phyloP scores from a whole-genome alignment of 2,113 vertebrate species.

The Callorhinus ursinus region DNA sequence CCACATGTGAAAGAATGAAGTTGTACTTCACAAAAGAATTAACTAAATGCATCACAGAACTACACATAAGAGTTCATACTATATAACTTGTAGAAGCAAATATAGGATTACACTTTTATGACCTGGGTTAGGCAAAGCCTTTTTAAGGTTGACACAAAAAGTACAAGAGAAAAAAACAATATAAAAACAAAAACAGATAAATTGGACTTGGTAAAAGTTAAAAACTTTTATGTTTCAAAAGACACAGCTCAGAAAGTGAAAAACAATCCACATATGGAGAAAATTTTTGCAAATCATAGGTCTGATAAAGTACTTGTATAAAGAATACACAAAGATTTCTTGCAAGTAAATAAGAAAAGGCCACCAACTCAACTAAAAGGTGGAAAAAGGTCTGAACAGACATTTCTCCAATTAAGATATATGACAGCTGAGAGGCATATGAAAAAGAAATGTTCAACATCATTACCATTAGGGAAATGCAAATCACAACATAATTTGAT shows the following conservation, averaged over 20 bases:
- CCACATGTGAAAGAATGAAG: not conserved
- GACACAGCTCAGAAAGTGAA: not conserved
- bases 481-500: not conserved
- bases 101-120: not conserved
- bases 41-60: not conserved
- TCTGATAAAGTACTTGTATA: not conserved
- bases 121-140: not conserved
- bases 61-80: not conserved
- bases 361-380: not conserved
- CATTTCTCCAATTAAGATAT: not conserved
- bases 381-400: not conserved
- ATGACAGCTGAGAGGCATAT: not conserved
- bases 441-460: not conserved
- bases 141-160: not conserved
- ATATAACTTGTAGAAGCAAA: not conserved
- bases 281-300: not conserved
- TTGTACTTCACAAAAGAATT: not conserved
- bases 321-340: not conserved
- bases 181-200: not conserved
- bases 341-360: not conserved
- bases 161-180: not conserved
- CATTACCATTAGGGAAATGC: not conserved
- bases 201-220: not conserved
- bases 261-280: not conserved
- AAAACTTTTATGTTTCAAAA: not conserved